Base-by-base conservation (phyloP, 1,140 invertebrate species). In the Thereuonema tuberculata region DNA sequence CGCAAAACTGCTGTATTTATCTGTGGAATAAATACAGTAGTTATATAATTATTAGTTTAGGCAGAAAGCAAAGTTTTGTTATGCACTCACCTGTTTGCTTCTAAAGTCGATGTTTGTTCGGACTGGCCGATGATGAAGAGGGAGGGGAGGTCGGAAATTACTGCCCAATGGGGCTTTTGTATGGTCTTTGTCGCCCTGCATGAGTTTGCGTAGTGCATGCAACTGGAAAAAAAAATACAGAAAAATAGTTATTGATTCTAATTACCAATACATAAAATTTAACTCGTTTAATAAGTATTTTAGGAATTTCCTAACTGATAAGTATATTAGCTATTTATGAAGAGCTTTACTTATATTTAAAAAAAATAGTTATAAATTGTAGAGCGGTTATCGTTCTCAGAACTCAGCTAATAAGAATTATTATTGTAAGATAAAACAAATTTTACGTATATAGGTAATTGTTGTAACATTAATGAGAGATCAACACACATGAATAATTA, bases 101-200 rank as follows among this genome's bases (percentile, higher is more conserved):
- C 84, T 84, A 74, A 96, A 94, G 75, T 96, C 89, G 71, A 97
- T 96, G 76, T 96, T 96, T 56, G 93, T 96, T 70, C 93, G 80
- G 53, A 96, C 84, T 17, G 90, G 87, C 64, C 93, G 81, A 75
- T 93, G 87, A 75, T 95, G 85, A 24, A 95, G 78, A 27, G 85
- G 83, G 70, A 94, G 90, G 1, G 86, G 82, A 26, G 91, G 91
- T 71, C 93, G 80, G 71, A 86, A 89, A 77, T 97, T 97, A 78
- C 93, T 93, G 62, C 89, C 89, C 67, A 96, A 79, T 20, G 89
- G 87, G 56, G 89, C 88, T 75, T 90, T 92, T 15, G 88, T 85
- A 71, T 86, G 82, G 65, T 82, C 81, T 63, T 80, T 80, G 69
- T 89, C 87, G 20, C 89, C 89, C 74, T 93, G 89, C 84, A 90